These are phyloP conservation scores for Myotis brandtii DNA, from an alignment of 2,113 vertebrate species.

Conservation along the genomic window DNA sequence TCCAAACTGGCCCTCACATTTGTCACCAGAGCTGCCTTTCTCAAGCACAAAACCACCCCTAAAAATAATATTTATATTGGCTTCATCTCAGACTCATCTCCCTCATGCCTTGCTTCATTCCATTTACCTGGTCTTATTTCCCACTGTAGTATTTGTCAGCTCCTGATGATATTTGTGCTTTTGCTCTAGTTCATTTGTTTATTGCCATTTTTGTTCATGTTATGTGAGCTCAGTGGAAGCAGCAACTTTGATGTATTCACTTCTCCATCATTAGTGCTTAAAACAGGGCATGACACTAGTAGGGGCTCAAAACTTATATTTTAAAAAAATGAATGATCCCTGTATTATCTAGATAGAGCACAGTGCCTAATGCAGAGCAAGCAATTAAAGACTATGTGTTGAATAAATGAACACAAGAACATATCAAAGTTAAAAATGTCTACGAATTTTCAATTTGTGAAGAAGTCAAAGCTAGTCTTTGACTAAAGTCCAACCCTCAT, in stretches of 20 bases:
- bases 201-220: not conserved
- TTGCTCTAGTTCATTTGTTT: not conserved
- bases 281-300: not conserved
- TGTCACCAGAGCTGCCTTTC: not conserved
- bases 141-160: not conserved
- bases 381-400: not conserved
- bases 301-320: not conserved
- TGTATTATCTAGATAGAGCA: not conserved
- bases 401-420: not conserved
- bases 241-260: not conserved
- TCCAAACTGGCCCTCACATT: not conserved
- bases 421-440: not conserved
- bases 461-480: not conserved
- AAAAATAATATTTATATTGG: not conserved
- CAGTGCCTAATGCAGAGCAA: not conserved
- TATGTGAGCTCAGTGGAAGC: not conserved
- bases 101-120: not conserved
- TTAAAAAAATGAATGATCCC: not conserved
- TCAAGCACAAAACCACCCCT: not conserved
- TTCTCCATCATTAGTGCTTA: conserved; percentile 8
- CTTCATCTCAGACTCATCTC: not conserved
- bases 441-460: not conserved
- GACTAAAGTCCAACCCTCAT: not conserved
- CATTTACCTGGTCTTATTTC: not conserved
- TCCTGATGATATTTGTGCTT: not conserved